Evolutionary conservation across 64 coral and sea anemone genomes (phyloP), one percentile per base, ranked within the genome.

Genomic region (Montipora sp.): DNA sequence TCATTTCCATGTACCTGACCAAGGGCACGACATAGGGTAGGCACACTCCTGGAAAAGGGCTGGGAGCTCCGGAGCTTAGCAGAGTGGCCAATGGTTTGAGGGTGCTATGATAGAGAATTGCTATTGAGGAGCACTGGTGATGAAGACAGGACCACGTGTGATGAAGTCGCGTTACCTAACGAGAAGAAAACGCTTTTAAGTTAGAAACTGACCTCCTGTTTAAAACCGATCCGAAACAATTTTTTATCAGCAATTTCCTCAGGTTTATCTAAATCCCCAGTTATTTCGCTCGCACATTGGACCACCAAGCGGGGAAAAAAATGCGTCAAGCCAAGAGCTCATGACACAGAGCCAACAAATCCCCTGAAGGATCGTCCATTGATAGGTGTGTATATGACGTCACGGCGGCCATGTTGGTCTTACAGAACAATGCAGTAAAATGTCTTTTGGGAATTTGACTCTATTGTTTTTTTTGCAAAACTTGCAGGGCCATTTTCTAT

Each of bases 91-190:
- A 75, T 8, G 95, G 95, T 57, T 98, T 98, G 44, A 98, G 84
- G 15, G 93, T 92, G 43, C 95, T 98, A 67, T 98, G 92, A 74
- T 90, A 94, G 15, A 94, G 85, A 51, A 94, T 94, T 4, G 95
- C 95, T 36, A 89, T 87, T 2, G 89, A 75, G 67, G 89, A 94
- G 50, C 90, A 92, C 77, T 94, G 95, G 71, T 94, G 95, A 24
- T 98, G 95, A 18, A 98, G 91, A 59, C 95, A 96, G 5, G 95
- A 98, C 95, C 95, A 98, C 7, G 95, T 94, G 77, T 98, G 95
- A 63, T 98, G 95, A 66, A 98, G 89, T 5, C 95, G 92, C 9
- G 92, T 94, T 53, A 98, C 89, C 95, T 98, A 12, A 59, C 18
- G 4, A 85, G 20, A 47, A 88, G 48, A 48, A 9, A 80, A 70